Conservation (phyloP, 2,113 vertebrate genomes). For the Alethe diademata region DNA sequence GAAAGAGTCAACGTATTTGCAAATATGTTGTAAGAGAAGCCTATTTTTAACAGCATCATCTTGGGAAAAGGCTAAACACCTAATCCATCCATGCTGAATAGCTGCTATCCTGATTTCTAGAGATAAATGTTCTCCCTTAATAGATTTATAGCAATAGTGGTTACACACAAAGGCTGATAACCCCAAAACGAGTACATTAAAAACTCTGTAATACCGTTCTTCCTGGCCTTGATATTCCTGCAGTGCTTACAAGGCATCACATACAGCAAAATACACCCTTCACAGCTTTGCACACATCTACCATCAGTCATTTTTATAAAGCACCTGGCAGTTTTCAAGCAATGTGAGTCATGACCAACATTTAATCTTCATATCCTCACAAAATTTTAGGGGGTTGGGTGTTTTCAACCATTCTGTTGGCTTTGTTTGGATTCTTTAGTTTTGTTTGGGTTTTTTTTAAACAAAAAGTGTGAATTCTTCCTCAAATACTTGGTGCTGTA, state of each 20-base stretch:
- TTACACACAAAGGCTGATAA: not conserved
- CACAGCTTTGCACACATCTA: not conserved
- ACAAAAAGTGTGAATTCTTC: not conserved
- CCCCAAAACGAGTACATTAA: not conserved
- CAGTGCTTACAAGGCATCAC: not conserved
- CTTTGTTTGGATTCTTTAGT: not conserved
- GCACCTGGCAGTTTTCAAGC: not conserved
- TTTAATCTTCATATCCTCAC: not conserved
- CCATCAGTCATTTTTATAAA: not conserved
- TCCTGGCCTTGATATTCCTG: not conserved
- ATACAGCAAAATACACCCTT: not conserved
- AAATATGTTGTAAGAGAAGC: not conserved
- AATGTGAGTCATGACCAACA: not conserved
- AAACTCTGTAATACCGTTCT: not conserved
- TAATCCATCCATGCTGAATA: not conserved
- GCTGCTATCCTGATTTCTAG: not conserved
- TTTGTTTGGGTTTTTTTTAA: not conserved
- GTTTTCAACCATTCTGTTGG: not conserved
- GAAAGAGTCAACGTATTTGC: not conserved
- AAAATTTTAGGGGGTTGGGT: not conserved
- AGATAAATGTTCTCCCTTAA: not conserved
- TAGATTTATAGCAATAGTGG: not conserved
- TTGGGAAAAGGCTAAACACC: not conserved
- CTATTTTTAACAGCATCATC: not conserved
- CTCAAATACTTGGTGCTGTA: not conserved